phyloP scores from a whole-genome alignment of 2,888 invertebrate genomes.

The Esperia sulphurella region DNA sequence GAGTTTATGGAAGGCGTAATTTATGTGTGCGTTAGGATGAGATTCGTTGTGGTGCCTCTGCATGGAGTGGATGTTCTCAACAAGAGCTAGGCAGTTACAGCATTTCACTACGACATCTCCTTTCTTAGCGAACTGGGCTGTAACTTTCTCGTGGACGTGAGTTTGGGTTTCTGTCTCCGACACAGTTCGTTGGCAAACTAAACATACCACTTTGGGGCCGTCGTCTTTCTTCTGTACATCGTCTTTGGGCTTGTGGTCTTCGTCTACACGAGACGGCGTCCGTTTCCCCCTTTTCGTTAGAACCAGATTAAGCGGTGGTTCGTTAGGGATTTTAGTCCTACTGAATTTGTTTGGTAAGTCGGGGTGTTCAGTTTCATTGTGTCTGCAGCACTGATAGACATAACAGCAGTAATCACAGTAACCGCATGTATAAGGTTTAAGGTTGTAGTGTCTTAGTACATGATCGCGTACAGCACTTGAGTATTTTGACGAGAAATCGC shows the following conservation, averaged over 20 bases:
- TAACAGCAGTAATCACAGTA: constrained; percentile 51
- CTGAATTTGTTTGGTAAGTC: constrained; percentile 18
- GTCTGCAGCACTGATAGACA: constrained; percentile 37
- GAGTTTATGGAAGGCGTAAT: constrained; percentile 45
- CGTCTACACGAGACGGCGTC: constrained; percentile 9
- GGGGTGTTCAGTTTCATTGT: constrained; percentile 45
- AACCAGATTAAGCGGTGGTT: constrained; percentile 16
- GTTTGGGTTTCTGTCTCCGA: constrained; percentile 19
- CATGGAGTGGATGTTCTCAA: constrained; percentile 37
- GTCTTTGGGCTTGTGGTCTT: background rate
- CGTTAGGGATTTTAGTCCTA: constrained; percentile 24
- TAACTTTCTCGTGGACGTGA: constrained; percentile 39
- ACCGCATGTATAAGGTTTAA: constrained; percentile 61
- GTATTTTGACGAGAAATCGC: constrained; percentile 30
- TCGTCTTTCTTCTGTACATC: background rate
- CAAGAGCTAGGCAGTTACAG: constrained; percentile 52
- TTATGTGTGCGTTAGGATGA: constrained; percentile 34
- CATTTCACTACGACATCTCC: constrained; percentile 67
- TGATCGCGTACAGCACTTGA: constrained; percentile 50
- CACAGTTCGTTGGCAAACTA: constrained; percentile 47
- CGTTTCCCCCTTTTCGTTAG: constrained; percentile 4
- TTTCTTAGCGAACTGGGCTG: constrained; percentile 40
- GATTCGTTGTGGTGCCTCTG: constrained; percentile 47
- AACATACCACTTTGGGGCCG: constrained; percentile 33
- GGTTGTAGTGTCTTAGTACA: constrained; percentile 61